A percentile compares a stretch with the other conserved stretches of the same genome.
Conservation (phyloP, 2,888 invertebrate genomes). For the Polia nebulosa region DNA sequence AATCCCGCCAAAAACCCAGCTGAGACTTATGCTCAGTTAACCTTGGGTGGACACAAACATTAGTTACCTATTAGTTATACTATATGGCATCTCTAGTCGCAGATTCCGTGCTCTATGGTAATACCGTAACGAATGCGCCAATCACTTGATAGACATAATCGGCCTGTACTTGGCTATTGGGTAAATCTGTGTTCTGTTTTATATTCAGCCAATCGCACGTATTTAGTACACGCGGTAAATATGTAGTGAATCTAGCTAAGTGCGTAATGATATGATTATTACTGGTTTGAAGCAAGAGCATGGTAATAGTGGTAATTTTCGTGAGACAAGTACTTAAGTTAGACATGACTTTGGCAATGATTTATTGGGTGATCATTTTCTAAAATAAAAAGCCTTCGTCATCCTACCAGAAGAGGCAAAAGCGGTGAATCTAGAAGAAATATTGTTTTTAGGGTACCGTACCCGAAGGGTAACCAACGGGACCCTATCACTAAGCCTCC, state of each 20-base stretch:
- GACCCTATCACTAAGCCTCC: too few species aligned
- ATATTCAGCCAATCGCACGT: slow-evolving; percentile 30
- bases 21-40: too few species aligned
- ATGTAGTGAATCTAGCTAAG: neutral
- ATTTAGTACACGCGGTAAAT: slow-evolving; percentile 7
- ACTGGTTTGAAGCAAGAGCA: neutral
- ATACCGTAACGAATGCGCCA: slow-evolving; percentile 54
- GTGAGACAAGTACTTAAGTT: too few species aligned
- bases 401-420: too few species aligned
- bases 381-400: too few species aligned
- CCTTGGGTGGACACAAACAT: neutral
- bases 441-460: too few species aligned
- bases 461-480: too few species aligned
- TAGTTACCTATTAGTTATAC: too few species aligned
- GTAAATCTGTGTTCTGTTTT: slow-evolving; percentile 44
- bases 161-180: slow-evolving; percentile 30
- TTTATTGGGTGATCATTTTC: too few species aligned
- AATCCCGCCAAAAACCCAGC: too few species aligned
- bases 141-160: slow-evolving; percentile 60
- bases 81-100: too few species aligned
- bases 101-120: neutral
- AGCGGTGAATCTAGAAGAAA: too few species aligned
- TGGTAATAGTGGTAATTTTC: neutral
- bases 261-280: neutral
- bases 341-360: neutral